These are phyloP conservation scores for Lycorma delicatula DNA, from an alignment of 1,140 invertebrate species.

Conservation along the genomic window DNA sequence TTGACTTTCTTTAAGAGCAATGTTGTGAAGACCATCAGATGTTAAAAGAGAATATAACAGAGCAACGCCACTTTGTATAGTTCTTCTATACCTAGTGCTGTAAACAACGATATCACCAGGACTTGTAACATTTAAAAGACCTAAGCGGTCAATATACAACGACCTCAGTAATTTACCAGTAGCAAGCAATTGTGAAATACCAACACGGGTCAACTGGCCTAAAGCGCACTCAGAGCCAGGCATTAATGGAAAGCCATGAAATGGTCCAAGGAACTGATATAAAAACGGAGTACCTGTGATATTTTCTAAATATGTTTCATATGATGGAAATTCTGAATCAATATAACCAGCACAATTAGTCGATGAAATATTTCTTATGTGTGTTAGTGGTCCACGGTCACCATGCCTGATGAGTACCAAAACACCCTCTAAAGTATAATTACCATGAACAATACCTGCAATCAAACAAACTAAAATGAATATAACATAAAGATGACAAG, in stretches of 20 bases:
- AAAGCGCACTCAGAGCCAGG: conserved; percentile 42
- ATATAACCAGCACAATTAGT: conserved; percentile 59
- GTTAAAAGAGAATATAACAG: conserved; percentile 67
- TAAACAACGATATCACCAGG: conserved; percentile 60
- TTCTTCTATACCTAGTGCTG: conserved; percentile 75
- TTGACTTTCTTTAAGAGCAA: conserved; percentile 58
- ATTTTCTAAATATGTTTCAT: conserved; percentile 48
- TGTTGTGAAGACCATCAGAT: conserved; percentile 40
- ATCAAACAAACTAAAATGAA: conserved; percentile 17
- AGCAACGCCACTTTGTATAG: conserved; percentile 79
- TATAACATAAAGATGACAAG: no score
- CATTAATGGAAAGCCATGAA: conserved; percentile 61
- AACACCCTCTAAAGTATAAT: conserved; percentile 66
- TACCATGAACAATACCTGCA: conserved; percentile 46
- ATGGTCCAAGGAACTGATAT: conserved; percentile 65
- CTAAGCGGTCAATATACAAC: conserved; percentile 53
- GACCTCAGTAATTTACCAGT: conserved; percentile 61
- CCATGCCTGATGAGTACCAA: conserved; percentile 77
- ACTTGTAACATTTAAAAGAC: conserved; percentile 41
- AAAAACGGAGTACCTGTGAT: conserved; percentile 49
- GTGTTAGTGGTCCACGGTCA: conserved; percentile 73
- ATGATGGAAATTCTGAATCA: conserved; percentile 16
- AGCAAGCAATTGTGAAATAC: conserved; percentile 63
- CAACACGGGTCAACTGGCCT: conserved; percentile 60
- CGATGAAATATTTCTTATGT: conserved; percentile 61